Base-by-base conservation (phyloP, 23 tunicate species). In the Styela clava region DNA sequence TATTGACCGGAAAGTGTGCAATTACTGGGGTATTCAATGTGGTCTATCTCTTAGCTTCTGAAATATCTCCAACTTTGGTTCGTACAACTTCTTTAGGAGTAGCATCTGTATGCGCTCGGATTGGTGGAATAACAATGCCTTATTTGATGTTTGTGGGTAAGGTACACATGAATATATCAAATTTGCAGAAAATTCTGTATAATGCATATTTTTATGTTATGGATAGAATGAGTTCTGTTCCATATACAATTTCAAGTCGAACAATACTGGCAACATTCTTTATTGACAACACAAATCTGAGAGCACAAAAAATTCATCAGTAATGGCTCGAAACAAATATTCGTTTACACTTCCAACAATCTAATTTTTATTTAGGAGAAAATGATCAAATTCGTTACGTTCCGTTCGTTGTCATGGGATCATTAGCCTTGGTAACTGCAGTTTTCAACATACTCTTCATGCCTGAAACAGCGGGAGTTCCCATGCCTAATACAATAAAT, bases 41-140 rank as follows among this genome's bases (percentile, higher is more conserved):
- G 5, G 34, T 71, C 5, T 71, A 71, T 30, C 34, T 71, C 5
- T 16, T 71, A 2, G 12, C 77, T 5, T 30, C 35, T 18, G 77
- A 71, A 71, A 30, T 71, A 22, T 71, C 77, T 28, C 77, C 77
- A 5, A 71, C 77, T 7, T 3, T 71, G 35, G 77, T 71, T 5
- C 77, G 77, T 3, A 71, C 35, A 28, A 71, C 77, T 2, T 71
- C 77, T 35, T 34, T 71, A n/a, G 77, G 77, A 27, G 77, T 71
- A 22, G 77, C 77, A 3, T 71, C 77, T 18, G 24, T 29, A 22
- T 71, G 37, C 34, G 77, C 77, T 19, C 34, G 77, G 3, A 5
- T 71, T 71, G 77, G 77, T 16, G 35, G 77, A 30, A 71, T 71
- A 30, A 30, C 37, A 71, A 71, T 71, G 77, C 77, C 77, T 31